A percentile compares a stretch with the other conserved stretches of the same genome.
Conservation (phyloP, 2,113 vertebrate genomes). For the Bos taurus region DNA sequence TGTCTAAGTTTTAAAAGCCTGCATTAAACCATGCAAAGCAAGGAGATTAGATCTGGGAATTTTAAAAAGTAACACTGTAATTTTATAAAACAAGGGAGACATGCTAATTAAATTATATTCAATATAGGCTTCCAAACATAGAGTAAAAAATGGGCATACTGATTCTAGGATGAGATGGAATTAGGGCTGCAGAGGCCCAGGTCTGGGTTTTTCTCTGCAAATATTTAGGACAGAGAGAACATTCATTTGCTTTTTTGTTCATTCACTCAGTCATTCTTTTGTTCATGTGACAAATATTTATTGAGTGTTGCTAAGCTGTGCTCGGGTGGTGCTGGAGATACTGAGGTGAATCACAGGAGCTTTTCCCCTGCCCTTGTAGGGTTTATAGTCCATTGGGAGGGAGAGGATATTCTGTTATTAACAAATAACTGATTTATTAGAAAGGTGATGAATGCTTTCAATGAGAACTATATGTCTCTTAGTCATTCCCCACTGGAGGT, state of each 20-base stretch:
- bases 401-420: background rate
- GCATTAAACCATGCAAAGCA: background rate
- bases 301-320: background rate
- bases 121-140: background rate
- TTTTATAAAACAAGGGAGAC: conserved; percentile 38
- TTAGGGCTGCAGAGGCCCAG: background rate
- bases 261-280: background rate
- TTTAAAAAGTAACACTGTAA: background rate
- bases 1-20: background rate
- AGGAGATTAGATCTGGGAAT: background rate
- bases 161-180: background rate
- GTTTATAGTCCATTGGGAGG: background rate
- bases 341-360: background rate
- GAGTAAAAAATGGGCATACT: background rate
- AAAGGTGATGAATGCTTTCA: conserved; percentile 26
- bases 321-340: background rate
- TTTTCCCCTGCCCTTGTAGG: background rate
- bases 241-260: conserved; percentile 4
- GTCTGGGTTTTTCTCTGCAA: background rate
- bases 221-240: background rate
- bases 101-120: background rate
- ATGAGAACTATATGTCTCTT: background rate
- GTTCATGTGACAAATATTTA: conserved; percentile 30
- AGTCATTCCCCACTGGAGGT: background rate
- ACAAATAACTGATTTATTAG: background rate